Conservation (phyloP, 2,113 vertebrate genomes). For the Chaetorhynchus papuensis region DNA sequence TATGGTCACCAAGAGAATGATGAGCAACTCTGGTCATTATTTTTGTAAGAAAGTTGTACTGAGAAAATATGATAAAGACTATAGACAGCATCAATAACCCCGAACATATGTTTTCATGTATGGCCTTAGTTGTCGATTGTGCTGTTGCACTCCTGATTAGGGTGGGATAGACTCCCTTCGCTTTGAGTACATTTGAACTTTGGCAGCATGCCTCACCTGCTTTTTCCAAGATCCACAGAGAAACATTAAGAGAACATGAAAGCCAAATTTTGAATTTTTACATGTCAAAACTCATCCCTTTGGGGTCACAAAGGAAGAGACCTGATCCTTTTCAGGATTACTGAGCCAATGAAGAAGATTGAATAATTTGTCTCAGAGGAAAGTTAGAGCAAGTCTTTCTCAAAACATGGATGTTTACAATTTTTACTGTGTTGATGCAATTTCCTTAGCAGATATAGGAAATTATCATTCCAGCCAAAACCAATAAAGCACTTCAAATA, state of each 20-base stretch:
- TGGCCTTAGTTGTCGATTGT: neutral
- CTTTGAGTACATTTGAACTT: neutral
- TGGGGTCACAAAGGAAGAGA: neutral
- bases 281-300: neutral
- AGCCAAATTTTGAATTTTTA: neutral
- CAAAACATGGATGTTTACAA: neutral
- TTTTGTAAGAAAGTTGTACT: neutral
- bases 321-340: neutral
- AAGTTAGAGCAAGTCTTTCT: neutral
- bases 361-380: neutral
- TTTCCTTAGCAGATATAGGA: neutral
- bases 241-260: neutral
- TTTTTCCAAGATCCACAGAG: neutral
- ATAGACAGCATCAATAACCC: neutral
- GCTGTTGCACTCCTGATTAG: neutral
- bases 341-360: neutral
- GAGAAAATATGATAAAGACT: neutral
- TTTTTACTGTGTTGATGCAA: neutral
- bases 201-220: neutral
- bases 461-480: neutral
- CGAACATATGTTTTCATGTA: neutral
- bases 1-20: neutral
- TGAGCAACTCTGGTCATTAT: neutral
- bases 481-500: neutral
- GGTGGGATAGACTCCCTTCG: neutral